A percentile compares a stretch with the other conserved stretches of the same genome.
Conservation (phyloP, 2,113 vertebrate genomes). For the Megaceryle maxima region DNA sequence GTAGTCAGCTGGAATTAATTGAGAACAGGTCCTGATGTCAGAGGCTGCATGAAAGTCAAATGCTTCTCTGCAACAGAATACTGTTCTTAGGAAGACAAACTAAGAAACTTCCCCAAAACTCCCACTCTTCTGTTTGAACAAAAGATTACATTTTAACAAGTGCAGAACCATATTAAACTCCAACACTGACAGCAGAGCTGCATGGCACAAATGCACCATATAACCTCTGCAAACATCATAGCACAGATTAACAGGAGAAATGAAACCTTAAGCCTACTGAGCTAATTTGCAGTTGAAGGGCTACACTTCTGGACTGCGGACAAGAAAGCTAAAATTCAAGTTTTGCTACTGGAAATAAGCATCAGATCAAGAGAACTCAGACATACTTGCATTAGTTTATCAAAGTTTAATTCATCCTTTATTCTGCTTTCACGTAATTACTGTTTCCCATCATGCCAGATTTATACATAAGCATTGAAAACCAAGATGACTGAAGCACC, state of each 20-base stretch:
- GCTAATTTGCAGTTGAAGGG: neutral
- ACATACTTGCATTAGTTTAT: neutral
- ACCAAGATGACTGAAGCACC: neutral
- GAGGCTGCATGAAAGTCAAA: neutral
- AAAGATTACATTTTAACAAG: neutral
- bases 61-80: neutral
- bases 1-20: neutral
- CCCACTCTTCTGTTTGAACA: neutral
- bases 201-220: neutral
- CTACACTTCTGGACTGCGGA: neutral
- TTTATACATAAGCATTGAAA: neutral
- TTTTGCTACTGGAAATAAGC: neutral
- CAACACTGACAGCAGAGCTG: neutral
- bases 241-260: neutral
- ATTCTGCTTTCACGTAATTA: neutral
- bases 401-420: neutral
- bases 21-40: neutral
- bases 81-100: neutral
- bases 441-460: neutral
- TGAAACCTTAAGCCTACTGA: neutral
- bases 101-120: neutral
- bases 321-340: neutral
- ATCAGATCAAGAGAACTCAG: neutral
- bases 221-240: neutral
- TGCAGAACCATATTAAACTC: neutral